Percentiles rank a stretch among this genome's conserved stretches.
Conservation (phyloP, 2,797 vertebrate species). For the Dendrocincla tyrannina region DNA sequence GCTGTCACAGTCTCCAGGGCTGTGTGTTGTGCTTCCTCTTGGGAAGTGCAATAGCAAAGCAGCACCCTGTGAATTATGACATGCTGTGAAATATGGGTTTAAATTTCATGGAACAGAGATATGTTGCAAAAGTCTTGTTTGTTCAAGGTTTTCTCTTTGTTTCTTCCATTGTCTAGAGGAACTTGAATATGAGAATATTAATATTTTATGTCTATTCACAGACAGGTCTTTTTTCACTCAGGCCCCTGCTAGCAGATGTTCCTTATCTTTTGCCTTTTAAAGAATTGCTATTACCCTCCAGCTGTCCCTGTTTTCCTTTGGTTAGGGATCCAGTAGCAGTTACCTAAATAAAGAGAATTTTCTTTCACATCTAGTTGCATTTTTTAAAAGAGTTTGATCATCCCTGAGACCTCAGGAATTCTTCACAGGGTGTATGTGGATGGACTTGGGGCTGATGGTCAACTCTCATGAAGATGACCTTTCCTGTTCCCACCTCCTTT, state of each 20-base stretch:
- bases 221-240: conserved; percentile 49
- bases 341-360: not conserved
- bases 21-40: not conserved
- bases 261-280: conserved; percentile 46
- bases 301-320: not conserved
- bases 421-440: not conserved
- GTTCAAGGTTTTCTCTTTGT: conserved; percentile 3
- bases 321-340: conserved; percentile 11
- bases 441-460: not conserved
- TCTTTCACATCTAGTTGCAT: not conserved
- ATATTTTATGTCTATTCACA: conserved; percentile 44
- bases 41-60: not conserved
- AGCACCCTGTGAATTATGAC: not conserved
- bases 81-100: not conserved
- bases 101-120: not conserved
- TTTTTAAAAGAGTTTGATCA: not conserved
- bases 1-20: not conserved
- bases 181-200: conserved; percentile 30
- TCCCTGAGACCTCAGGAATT: not conserved
- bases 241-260: conserved; percentile 42
- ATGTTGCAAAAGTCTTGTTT: not conserved
- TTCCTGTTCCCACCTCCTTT: not conserved
- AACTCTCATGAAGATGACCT: not conserved
- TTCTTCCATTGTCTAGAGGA: not conserved
- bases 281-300: conserved; percentile 6